Evolutionary conservation across 1,140 invertebrate species (phyloP).

Genomic region (Drosophila seguyi): DNA sequence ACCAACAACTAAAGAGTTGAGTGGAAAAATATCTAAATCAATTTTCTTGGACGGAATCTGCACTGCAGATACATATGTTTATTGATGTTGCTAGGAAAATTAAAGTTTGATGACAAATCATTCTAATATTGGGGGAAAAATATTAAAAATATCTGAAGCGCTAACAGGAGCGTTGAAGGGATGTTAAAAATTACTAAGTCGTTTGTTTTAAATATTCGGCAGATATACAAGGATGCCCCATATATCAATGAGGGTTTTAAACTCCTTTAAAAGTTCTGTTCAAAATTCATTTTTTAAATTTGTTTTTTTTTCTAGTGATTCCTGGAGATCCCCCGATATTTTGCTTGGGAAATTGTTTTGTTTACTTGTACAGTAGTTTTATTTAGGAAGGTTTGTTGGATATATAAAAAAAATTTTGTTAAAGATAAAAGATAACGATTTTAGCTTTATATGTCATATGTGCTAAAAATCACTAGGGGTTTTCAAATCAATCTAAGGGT

Average conservation of each 20-base stretch:
- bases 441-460: no score
- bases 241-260: not conserved
- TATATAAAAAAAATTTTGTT: not conserved
- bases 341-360: not conserved
- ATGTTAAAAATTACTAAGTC: no score
- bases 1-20: conserved; percentile 15
- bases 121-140: not conserved
- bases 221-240: no score
- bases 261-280: no score
- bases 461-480: no score
- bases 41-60: not conserved
- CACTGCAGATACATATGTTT: not conserved
- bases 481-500: no score
- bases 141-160: not conserved
- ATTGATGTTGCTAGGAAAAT: not conserved
- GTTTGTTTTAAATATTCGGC: not conserved
- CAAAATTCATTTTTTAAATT: not conserved
- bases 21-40: conserved; percentile 4
- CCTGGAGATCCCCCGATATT: no score
- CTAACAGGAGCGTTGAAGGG: not conserved
- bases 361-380: not conserved
- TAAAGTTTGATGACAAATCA: not conserved
- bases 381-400: no score
- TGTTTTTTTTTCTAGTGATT: no score
- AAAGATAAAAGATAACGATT: no score